Evolutionary conservation across 2,797 vertebrate genomes (phyloP).

Genomic region (Cephalopachus bancanus): DNA sequence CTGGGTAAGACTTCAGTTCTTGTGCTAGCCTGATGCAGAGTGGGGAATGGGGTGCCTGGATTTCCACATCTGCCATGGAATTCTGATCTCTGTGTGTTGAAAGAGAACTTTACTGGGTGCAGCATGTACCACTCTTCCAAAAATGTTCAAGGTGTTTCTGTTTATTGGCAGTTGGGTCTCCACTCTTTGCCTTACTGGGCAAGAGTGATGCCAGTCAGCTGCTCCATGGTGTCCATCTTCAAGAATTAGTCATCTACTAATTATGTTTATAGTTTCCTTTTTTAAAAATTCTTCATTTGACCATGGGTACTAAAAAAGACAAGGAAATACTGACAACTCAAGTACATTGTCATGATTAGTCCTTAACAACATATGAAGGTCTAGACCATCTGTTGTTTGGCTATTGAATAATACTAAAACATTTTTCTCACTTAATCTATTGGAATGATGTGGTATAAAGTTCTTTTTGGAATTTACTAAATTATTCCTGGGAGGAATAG

Average conservation of each 20-base stretch:
- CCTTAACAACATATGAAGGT: neutral
- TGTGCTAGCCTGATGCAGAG: too few relatives aligned
- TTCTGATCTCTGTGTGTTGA: too few relatives aligned
- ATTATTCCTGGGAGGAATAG: neutral
- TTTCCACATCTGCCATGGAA: too few relatives aligned
- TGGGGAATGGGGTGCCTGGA: too few relatives aligned
- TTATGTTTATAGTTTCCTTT: neutral
- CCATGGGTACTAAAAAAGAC: neutral
- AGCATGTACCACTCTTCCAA: too few relatives aligned
- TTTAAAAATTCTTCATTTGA: neutral
- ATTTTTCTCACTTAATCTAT: neutral
- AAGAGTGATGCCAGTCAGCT: too few relatives aligned
- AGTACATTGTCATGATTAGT: neutral
- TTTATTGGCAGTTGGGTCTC: too few relatives aligned
- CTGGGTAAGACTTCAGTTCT: too few relatives aligned
- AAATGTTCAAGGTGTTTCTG: too few relatives aligned
- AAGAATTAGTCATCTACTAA: neutral
- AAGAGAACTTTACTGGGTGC: too few relatives aligned
- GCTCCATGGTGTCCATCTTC: too few relatives aligned
- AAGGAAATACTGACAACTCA: slow-evolving; percentile 16
- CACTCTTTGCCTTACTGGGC: too few relatives aligned
- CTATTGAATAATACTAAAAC: neutral
- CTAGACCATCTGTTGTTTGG: neutral
- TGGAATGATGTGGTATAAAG: neutral
- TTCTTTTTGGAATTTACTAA: slow-evolving; percentile 15